These are phyloP conservation scores for Morpho deidamia DNA, from an alignment of 2,888 invertebrate genomes.

Conservation along the genomic window DNA sequence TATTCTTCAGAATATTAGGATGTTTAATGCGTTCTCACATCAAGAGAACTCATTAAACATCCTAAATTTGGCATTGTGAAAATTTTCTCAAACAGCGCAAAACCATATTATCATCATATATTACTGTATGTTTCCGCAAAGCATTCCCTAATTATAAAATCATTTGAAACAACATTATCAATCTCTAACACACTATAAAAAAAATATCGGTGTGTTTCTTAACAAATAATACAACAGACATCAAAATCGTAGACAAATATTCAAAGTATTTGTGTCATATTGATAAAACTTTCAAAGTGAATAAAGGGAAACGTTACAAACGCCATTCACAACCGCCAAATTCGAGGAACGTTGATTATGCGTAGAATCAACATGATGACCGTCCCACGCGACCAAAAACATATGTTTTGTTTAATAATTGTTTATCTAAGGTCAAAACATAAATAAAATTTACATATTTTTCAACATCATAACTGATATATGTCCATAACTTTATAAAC, in stretches of 20 bases:
- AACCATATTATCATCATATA: too few relatives aligned
- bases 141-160: too few relatives aligned
- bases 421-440: constrained; percentile 2
- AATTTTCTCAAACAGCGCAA: too few relatives aligned
- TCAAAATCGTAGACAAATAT: background rate
- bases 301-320: constrained; percentile 3
- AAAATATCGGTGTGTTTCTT: too few relatives aligned
- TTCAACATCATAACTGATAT: background rate
- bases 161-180: too few relatives aligned
- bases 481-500: background rate
- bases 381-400: constrained; percentile 20
- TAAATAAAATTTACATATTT: background rate
- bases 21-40: too few relatives aligned
- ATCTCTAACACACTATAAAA: background rate
- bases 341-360: constrained; percentile 15
- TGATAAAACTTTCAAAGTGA: constrained; percentile 12
- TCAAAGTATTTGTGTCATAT: constrained; percentile 15
- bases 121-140: too few relatives aligned
- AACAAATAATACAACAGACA: background rate
- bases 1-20: too few relatives aligned
- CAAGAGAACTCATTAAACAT: too few relatives aligned
- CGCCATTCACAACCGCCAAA: constrained; percentile 15
- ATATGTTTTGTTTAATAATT: constrained; percentile 7
- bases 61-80: background rate
- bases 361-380: constrained; percentile 6